phyloP scores from a whole-genome alignment of 1,140 invertebrate genomes.

The Caerostris darwini region DNA sequence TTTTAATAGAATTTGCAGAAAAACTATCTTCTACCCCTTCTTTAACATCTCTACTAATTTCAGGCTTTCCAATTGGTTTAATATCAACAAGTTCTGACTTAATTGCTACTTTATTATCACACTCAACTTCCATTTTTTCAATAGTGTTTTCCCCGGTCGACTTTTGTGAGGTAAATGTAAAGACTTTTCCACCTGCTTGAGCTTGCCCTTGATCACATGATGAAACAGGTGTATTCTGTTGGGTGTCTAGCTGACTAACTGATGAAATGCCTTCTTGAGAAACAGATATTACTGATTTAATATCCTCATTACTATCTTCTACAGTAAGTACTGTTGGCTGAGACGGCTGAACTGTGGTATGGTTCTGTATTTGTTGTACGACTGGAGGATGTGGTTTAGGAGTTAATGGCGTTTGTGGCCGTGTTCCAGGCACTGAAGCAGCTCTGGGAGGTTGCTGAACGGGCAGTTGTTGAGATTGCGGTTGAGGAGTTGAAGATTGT shows the following conservation, averaged over 20 bases:
- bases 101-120: constrained; percentile 46
- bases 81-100: constrained; percentile 32
- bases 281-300: constrained; percentile 59
- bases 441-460: constrained; percentile 76
- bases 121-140: constrained; percentile 76
- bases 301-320: constrained; percentile 74
- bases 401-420: constrained; percentile 68
- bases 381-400: constrained; percentile 62
- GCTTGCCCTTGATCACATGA: constrained; percentile 60
- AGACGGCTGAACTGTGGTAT: constrained; percentile 33
- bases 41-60: constrained; percentile 50
- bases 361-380: constrained; percentile 71
- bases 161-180: constrained; percentile 74
- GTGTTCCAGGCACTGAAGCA: constrained; percentile 76
- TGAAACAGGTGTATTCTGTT: constrained; percentile 66
- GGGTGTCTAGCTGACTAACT: constrained; percentile 61
- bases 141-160: constrained; percentile 53
- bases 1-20: constrained; percentile 72
- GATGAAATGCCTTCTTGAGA: constrained; percentile 69
- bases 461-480: constrained; percentile 78
- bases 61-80: constrained; percentile 46
- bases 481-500: constrained; percentile 77
- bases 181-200: constrained; percentile 73
- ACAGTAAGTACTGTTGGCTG: constrained; percentile 67
- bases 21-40: constrained; percentile 84